A percentile compares a stretch with the other conserved stretches of the same genome.
phyloP scores from a whole-genome alignment of 2,113 vertebrate species.

The Cyprinodon brontotheroides region DNA sequence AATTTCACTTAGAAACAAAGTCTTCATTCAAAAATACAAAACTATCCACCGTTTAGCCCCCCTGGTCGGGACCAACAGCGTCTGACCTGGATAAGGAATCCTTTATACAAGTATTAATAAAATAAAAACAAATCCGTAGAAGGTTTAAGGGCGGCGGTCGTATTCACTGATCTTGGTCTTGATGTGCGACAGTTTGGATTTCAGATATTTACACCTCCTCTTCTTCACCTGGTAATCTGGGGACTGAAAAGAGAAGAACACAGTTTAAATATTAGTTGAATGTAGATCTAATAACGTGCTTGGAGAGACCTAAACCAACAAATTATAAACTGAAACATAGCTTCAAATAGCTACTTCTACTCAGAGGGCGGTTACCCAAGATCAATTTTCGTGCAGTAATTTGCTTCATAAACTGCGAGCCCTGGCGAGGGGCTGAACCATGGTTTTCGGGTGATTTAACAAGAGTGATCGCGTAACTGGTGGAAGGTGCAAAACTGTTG shows the following conservation, averaged over 20 bases:
- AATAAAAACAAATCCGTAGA: neutral
- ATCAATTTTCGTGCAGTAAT: no score
- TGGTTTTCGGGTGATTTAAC: no score
- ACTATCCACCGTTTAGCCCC: neutral
- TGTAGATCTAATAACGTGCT: no score
- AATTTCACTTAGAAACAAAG: neutral
- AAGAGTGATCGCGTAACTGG: no score
- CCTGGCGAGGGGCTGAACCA: no score
- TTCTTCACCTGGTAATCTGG: constrained; percentile 85
- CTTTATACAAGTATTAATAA: neutral
- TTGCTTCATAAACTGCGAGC: no score
- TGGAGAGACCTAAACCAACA: no score
- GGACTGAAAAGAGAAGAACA: constrained; percentile 70
- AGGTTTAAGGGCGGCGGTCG: constrained; percentile 76
- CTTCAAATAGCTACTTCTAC: neutral
- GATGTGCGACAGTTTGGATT: constrained; percentile 86
- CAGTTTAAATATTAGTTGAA: neutral
- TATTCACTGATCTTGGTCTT: constrained; percentile 88
- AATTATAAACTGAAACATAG: neutral
- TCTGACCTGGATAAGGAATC: neutral
- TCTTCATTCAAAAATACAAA: neutral
- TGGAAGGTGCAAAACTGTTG: no score
- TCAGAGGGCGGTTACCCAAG: no score
- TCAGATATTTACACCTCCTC: constrained; percentile 82
- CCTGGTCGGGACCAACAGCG: neutral